phyloP scores from a whole-genome alignment of 2,888 invertebrate species.

The Nycteola revayana region DNA sequence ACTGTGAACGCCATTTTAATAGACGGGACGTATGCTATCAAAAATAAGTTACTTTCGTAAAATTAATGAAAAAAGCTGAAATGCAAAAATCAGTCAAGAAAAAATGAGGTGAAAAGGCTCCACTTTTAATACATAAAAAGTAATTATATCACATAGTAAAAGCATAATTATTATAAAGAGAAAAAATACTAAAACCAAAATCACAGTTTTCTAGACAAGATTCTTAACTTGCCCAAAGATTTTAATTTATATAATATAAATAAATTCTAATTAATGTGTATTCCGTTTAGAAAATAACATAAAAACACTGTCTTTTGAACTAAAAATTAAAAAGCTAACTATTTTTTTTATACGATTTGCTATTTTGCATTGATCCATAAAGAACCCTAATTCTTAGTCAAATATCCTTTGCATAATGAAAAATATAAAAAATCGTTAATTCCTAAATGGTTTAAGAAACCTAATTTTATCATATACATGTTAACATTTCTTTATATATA shows the following conservation, averaged over 20 bases:
- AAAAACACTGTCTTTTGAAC: slow-evolving; percentile 72
- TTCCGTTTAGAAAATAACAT: slow-evolving; percentile 56
- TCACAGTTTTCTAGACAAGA: slow-evolving; percentile 77
- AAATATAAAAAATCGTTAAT: slow-evolving; percentile 76
- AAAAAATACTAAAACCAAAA: slow-evolving; percentile 79
- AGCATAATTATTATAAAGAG: slow-evolving; percentile 60
- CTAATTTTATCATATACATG: slow-evolving; percentile 74
- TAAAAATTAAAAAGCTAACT: slow-evolving; percentile 62
- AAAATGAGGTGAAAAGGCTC: slow-evolving; percentile 49
- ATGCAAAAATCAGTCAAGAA: slow-evolving; percentile 60
- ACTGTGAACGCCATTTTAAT: slow-evolving; percentile 12
- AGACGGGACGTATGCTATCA: slow-evolving; percentile 22
- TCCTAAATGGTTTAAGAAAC: slow-evolving; percentile 78
- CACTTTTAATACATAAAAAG: slow-evolving; percentile 53
- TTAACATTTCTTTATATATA: slow-evolving; percentile 75
- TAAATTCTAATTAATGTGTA: slow-evolving; percentile 63
- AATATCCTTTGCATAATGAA: slow-evolving; percentile 77
- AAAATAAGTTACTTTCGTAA: slow-evolving; percentile 21
- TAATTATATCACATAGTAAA: slow-evolving; percentile 74
- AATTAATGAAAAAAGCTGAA: slow-evolving; percentile 47
- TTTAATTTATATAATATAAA: slow-evolving; percentile 66
- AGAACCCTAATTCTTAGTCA: slow-evolving; percentile 64
- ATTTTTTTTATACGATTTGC: slow-evolving; percentile 61
- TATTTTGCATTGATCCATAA: slow-evolving; percentile 52
- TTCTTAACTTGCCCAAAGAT: slow-evolving; percentile 68